Evolutionary conservation across 2,888 invertebrate species (phyloP).

Genomic region (Synanthedon andrenaeformis): DNA sequence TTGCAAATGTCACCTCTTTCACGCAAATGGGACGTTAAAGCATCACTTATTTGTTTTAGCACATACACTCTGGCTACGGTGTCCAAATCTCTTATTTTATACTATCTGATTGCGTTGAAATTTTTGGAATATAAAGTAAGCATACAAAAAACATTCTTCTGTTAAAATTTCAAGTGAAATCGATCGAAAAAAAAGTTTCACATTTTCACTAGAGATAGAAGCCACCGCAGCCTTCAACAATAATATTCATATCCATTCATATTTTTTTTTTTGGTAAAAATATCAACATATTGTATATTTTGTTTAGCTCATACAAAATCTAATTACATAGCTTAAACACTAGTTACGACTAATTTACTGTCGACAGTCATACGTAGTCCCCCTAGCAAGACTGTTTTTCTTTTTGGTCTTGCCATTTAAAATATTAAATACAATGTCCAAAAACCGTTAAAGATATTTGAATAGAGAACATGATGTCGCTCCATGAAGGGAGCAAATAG

Average conservation of each 20-base stretch:
- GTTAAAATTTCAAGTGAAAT: no score
- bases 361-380: constrained; percentile 41
- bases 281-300: constrained; percentile 52
- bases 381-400: constrained; percentile 15
- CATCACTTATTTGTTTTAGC: not conserved
- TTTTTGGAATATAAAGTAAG: no score
- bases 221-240: not conserved
- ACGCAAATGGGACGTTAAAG: not conserved
- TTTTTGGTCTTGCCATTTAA: constrained; percentile 16
- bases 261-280: constrained; percentile 11
- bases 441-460: constrained; percentile 15
- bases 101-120: no score
- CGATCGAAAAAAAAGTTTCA: not conserved
- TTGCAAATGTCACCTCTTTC: not conserved
- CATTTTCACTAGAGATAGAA: not conserved
- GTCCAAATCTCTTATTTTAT: not conserved
- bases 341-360: constrained; percentile 28
- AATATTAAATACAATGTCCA: constrained; percentile 35
- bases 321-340: constrained; percentile 44
- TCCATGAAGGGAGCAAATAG: no score
- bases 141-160: no score
- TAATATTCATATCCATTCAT: not conserved
- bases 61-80: not conserved
- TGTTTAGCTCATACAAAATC: constrained; percentile 63
- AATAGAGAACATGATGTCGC: no score